These are phyloP conservation scores for Orthosia gothica DNA, from an alignment of 2,888 invertebrate genomes.

Conservation along the genomic window DNA sequence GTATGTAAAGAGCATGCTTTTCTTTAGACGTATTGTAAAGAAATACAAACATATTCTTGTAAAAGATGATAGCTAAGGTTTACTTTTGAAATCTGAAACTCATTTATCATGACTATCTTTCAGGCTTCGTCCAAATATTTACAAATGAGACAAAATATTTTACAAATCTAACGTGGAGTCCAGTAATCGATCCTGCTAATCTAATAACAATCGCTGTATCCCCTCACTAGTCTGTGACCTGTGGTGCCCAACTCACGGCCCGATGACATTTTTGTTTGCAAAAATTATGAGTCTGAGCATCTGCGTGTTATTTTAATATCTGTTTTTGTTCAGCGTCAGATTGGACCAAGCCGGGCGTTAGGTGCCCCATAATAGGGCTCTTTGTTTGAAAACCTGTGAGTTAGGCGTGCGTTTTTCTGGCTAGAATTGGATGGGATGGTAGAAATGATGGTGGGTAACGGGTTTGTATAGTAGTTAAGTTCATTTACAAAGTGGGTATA, in stretches of 20 bases:
- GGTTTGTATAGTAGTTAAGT: neutral
- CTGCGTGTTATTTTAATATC: slow-evolving; percentile 68
- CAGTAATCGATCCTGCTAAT: slow-evolving; percentile 36
- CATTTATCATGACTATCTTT: too few relatives aligned
- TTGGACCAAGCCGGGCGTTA: slow-evolving; percentile 65
- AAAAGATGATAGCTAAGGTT: too few relatives aligned
- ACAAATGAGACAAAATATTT: neutral
- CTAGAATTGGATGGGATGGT: slow-evolving; percentile 35
- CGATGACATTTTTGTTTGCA: slow-evolving; percentile 74
- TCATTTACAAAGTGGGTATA: too few relatives aligned
- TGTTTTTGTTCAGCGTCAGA: slow-evolving; percentile 61
- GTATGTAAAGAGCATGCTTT: too few relatives aligned
- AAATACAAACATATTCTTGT: too few relatives aligned
- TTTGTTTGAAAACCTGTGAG: slow-evolving; percentile 50
- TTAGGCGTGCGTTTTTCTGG: slow-evolving; percentile 9
- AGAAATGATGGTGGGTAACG: neutral
- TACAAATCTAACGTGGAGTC: neutral
- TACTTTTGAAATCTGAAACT: too few relatives aligned
- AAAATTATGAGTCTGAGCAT: slow-evolving; percentile 69
- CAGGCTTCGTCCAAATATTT: neutral
- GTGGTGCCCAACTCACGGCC: slow-evolving; percentile 63
- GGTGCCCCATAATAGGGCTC: slow-evolving; percentile 51
- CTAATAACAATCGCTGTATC: slow-evolving; percentile 26
- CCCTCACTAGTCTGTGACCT: slow-evolving; percentile 67
- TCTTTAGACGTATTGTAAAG: too few relatives aligned